Conservation (phyloP, 2,888 invertebrate species). For the Aphodius granarius region DNA sequence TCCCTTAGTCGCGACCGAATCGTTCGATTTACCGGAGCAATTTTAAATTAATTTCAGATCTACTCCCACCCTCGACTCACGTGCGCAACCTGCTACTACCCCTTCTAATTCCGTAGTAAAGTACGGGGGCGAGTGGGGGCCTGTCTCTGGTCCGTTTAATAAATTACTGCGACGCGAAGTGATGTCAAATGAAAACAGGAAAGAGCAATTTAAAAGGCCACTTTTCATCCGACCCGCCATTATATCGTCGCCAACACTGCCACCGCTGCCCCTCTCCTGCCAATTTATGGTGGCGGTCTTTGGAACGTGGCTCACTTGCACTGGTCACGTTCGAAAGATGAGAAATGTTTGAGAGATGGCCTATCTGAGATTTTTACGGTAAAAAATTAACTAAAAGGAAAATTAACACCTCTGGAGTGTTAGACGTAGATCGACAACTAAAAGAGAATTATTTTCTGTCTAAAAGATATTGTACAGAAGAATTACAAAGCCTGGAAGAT, state of each 20-base stretch:
- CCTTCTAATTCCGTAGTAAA: neutral
- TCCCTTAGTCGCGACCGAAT: too few species aligned
- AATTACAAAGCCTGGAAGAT: too few species aligned
- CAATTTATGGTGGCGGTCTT: neutral
- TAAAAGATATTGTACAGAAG: too few species aligned
- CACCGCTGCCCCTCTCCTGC: neutral
- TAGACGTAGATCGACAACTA: too few species aligned
- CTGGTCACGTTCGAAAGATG: neutral
- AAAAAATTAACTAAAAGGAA: neutral
- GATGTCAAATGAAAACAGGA: constrained; percentile 25
- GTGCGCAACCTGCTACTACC: neutral
- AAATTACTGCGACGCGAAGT: constrained; percentile 23
- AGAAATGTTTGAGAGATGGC: neutral
- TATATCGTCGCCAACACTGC: constrained; percentile 1
- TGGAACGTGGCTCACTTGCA: constrained; percentile 1
- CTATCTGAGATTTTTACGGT: neutral
- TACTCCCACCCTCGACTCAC: neutral
- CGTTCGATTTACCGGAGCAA: neutral
- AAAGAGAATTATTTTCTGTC: too few species aligned
- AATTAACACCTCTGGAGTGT: neutral
- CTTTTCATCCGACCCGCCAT: constrained; percentile 24
- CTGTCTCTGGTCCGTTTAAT: constrained; percentile 19
- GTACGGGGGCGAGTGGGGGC: neutral
- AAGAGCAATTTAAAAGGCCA: constrained; percentile 28
- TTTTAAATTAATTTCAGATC: neutral